Evolutionary conservation across 2,888 invertebrate species (phyloP).

Genomic region (Gymnosoma rotundatum): DNA sequence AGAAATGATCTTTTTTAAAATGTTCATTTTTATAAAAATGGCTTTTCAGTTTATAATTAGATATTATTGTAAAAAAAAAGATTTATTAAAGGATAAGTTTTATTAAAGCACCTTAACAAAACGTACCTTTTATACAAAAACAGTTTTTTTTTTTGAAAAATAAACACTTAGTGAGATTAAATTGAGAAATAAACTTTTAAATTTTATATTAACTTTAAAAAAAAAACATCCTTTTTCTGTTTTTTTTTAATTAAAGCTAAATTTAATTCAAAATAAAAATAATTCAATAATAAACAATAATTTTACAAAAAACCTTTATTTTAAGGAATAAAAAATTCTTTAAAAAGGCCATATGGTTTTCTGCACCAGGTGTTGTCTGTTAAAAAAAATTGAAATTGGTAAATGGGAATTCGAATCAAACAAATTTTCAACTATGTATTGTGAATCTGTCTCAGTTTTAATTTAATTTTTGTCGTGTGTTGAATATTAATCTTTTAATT

Average conservation of each 20-base stretch:
- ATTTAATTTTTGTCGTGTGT: background rate
- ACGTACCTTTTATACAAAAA: no score
- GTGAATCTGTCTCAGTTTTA: background rate
- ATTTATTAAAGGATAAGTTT: no score
- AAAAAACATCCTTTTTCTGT: background rate
- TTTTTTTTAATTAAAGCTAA: background rate
- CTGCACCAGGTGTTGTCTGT: slow-evolving; percentile 16
- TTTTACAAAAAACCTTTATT: slow-evolving; percentile 54
- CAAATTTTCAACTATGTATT: background rate
- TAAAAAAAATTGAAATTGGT: slow-evolving; percentile 21
- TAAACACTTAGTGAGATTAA: no score
- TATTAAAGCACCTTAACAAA: no score
- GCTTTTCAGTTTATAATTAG: no score
- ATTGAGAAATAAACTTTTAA: no score
- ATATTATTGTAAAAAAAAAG: no score
- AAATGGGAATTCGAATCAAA: slow-evolving; percentile 15
- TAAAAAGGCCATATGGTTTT: slow-evolving; percentile 21
- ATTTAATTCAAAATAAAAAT: no score
- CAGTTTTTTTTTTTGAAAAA: no score
- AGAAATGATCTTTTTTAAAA: no score
- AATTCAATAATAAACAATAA: background rate
- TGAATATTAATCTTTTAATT: slow-evolving; percentile 1
- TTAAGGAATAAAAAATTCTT: slow-evolving; percentile 25
- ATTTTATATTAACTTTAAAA: no score
- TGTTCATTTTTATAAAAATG: no score